phyloP scores from a whole-genome alignment of 2,113 vertebrate species.

The Chrysemys picta region DNA sequence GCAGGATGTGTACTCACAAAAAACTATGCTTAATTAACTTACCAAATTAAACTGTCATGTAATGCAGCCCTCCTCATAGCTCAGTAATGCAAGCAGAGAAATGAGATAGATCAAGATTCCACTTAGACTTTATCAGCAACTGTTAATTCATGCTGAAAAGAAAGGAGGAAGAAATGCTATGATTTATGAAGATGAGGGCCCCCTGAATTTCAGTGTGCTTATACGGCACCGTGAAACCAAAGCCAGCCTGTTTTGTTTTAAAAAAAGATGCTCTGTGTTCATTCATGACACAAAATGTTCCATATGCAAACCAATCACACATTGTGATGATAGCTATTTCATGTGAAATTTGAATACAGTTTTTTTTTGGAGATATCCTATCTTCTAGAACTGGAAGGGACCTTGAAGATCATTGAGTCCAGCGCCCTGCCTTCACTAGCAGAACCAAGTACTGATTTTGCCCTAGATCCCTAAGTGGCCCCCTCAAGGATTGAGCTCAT shows the following conservation, averaged over 20 bases:
- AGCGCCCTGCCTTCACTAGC: too few species aligned
- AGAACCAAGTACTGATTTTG: too few species aligned
- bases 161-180: slow-evolving; percentile 40
- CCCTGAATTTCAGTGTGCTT: background rate
- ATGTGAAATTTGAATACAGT: background rate
- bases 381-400: too few species aligned
- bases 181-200: background rate
- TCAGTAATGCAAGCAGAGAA: slow-evolving; percentile 16
- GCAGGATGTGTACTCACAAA: slow-evolving; percentile 35
- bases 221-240: background rate
- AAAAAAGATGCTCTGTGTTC: background rate
- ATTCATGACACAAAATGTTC: background rate
- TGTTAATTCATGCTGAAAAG: slow-evolving; percentile 33
- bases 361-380: too few species aligned
- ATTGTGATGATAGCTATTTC: background rate
- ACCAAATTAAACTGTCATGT: slow-evolving; percentile 9
- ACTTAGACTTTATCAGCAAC: slow-evolving; percentile 27
- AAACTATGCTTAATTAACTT: slow-evolving; percentile 56
- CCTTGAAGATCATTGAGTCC: too few species aligned
- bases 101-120: slow-evolving; percentile 27
- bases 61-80: slow-evolving; percentile 39
- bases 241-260: background rate
- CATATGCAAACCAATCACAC: slow-evolving; percentile 3
- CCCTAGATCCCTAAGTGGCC: too few species aligned
- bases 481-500: too few species aligned